Conservation (phyloP, 2,113 vertebrate species). For the Xyliphius kryptos region DNA sequence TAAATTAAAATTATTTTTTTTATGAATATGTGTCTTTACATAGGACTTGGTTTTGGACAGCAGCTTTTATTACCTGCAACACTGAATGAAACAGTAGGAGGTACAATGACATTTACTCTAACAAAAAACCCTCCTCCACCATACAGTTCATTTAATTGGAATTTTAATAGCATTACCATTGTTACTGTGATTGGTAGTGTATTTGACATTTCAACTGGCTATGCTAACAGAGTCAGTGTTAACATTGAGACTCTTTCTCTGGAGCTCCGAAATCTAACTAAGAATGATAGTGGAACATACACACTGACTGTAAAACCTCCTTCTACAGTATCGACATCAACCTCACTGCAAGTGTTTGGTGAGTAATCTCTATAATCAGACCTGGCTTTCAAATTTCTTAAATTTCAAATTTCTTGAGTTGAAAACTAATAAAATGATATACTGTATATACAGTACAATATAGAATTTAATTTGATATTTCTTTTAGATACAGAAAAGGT, state of each 20-base stretch:
- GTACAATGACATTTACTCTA: neutral
- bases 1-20: too few relatives aligned
- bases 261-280: slow-evolving; percentile 42
- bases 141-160: neutral
- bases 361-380: neutral
- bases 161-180: neutral
- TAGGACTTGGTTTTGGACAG: neutral
- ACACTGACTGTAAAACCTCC: accelerated
- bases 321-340: neutral
- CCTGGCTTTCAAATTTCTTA: too few relatives aligned
- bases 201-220: neutral
- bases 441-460: too few relatives aligned
- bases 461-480: too few relatives aligned
- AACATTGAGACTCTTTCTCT: slow-evolving; percentile 40
- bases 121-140: neutral
- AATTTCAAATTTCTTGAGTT: too few relatives aligned
- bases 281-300: slow-evolving; percentile 40
- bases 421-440: too few relatives aligned
- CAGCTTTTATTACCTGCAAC: neutral
- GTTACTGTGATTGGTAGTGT: neutral
- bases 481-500: too few relatives aligned
- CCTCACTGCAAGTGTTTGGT: too few relatives aligned
- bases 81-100: neutral
- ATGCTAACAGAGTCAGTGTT: neutral
- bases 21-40: too few relatives aligned